phyloP scores from a whole-genome alignment of 2,113 vertebrate species.

The Tenebrosternarchus preto region DNA sequence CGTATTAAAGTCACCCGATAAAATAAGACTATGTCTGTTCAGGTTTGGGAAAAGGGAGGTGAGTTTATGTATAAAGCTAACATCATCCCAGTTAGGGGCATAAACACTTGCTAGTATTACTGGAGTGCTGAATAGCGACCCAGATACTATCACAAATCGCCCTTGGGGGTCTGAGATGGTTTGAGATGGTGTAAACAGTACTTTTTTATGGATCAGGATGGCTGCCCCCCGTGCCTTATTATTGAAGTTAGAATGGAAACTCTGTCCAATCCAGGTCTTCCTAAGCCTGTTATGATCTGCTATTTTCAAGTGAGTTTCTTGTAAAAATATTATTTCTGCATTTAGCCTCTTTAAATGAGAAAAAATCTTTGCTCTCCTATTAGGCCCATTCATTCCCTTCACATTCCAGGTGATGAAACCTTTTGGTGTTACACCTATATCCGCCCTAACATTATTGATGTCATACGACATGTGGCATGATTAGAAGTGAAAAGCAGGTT shows the following conservation, averaged over 20 bases:
- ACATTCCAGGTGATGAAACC: too few species aligned
- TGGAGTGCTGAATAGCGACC: not conserved
- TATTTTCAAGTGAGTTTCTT: too few species aligned
- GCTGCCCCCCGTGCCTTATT: not conserved
- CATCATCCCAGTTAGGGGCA: not conserved
- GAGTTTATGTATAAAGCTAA: not conserved
- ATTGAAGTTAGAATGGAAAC: slow-evolving; percentile 1
- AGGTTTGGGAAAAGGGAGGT: not conserved
- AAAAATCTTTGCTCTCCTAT: too few species aligned
- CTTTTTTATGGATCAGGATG: slow-evolving; percentile 1
- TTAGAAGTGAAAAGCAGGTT: too few species aligned
- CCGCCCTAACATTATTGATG: too few species aligned
- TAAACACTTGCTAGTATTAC: not conserved
- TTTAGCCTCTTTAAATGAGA: too few species aligned
- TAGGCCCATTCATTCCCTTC: too few species aligned
- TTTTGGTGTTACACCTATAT: too few species aligned
- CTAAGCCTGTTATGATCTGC: not conserved
- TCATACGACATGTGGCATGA: not conserved
- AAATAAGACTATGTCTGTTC: not conserved
- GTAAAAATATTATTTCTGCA: too few species aligned
- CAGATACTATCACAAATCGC: too few species aligned
- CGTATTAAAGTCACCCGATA: not conserved
- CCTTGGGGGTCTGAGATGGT: too few species aligned
- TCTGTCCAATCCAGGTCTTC: not conserved
- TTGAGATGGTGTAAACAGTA: not conserved